These are phyloP conservation scores for Acromyrmex echinatior DNA, from an alignment of 1,140 invertebrate genomes.

Conservation along the genomic window DNA sequence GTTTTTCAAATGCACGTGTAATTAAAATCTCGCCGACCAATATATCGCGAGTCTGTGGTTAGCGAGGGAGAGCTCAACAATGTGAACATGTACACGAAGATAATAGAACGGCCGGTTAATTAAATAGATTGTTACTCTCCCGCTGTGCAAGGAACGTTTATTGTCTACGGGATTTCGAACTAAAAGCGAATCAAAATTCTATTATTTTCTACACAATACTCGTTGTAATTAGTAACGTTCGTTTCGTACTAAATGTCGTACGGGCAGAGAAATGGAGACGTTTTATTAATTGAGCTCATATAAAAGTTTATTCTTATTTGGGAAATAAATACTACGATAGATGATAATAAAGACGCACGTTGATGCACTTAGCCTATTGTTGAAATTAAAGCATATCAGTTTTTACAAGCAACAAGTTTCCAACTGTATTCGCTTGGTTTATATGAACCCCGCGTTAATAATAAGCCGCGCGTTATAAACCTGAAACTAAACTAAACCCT, in stretches of 20 bases:
- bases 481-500: neutral
- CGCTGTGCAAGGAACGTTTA: neutral
- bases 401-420: neutral
- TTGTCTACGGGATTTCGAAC: neutral
- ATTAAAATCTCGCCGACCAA: constrained; percentile 39
- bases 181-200: neutral
- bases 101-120: constrained; percentile 30
- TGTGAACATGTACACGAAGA: neutral
- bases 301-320: neutral
- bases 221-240: neutral
- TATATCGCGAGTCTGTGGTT: neutral
- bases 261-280: neutral
- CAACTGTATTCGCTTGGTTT: neutral
- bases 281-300: neutral
- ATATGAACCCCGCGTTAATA: neutral
- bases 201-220: constrained; percentile 5
- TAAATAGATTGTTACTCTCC: constrained; percentile 29
- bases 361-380: neutral
- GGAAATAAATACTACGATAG: neutral
- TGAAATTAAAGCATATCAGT: neutral
- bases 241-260: neutral
- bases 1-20: constrained; percentile 6
- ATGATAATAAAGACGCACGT: neutral
- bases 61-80: neutral
- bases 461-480: neutral